These are phyloP conservation scores for Pelecanoides urinatrix DNA, from an alignment of 2,113 vertebrate genomes.

Conservation along the genomic window DNA sequence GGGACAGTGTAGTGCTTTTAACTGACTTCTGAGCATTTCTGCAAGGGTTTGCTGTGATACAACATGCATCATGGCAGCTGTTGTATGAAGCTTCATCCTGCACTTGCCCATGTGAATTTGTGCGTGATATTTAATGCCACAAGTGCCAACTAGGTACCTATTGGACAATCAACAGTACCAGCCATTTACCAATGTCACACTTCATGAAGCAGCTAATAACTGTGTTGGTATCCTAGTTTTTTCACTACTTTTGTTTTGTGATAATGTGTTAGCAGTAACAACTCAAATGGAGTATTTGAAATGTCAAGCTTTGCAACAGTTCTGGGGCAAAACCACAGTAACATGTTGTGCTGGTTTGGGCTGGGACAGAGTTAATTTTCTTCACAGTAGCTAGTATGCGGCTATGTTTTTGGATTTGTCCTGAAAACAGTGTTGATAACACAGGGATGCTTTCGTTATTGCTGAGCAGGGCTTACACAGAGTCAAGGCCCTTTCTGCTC, in stretches of 20 bases:
- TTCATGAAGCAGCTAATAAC: background rate
- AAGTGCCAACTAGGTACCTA: background rate
- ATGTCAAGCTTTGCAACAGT: background rate
- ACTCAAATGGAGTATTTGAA: background rate
- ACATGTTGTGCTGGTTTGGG: background rate
- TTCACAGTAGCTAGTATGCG: too few species aligned
- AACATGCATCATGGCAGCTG: accelerated
- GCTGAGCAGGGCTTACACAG: too few species aligned
- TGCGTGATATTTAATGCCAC: background rate
- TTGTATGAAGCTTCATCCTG: background rate
- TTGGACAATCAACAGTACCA: background rate
- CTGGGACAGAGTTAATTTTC: too few species aligned
- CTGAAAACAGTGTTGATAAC: too few species aligned
- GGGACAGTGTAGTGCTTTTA: background rate
- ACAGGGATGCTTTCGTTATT: too few species aligned
- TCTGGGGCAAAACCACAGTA: background rate
- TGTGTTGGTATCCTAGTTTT: background rate
- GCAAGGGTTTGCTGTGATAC: background rate
- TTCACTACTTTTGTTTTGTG: background rate
- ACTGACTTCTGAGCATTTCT: background rate
- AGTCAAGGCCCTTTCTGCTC: too few species aligned
- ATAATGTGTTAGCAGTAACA: background rate
- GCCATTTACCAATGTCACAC: background rate
- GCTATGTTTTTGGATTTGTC: too few species aligned
- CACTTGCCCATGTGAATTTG: background rate